Percentiles rank a stretch among this genome's conserved stretches.
phyloP scores from a whole-genome alignment of 2,888 invertebrate genomes.

The Tachystola acroxantha region DNA sequence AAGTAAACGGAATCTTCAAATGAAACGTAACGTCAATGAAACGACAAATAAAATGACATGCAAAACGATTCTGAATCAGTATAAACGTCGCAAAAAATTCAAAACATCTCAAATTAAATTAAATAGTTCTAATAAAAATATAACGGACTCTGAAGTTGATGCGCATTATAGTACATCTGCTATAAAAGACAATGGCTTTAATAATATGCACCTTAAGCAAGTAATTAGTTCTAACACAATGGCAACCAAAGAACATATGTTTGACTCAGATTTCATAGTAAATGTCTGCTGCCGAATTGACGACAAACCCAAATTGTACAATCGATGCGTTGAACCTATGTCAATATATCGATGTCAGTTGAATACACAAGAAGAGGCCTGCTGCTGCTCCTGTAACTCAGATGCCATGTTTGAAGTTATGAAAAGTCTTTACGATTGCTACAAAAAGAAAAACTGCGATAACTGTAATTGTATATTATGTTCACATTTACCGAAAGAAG shows the following conservation, averaged over 20 bases:
- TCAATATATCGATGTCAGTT: constrained; percentile 24
- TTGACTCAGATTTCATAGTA: constrained; percentile 17
- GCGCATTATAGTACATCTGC: constrained; percentile 10
- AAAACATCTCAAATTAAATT: constrained; percentile 13
- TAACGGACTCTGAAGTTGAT: neutral
- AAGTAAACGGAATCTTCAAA: neutral
- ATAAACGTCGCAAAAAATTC: constrained; percentile 16
- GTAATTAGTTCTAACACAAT: neutral
- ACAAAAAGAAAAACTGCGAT: constrained; percentile 11
- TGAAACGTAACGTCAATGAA: neutral
- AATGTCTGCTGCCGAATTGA: constrained; percentile 18
- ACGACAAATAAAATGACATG: constrained; percentile 13
- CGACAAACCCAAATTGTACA: constrained; percentile 9
- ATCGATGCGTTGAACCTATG: constrained; percentile 7
- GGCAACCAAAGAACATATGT: constrained; percentile 9
- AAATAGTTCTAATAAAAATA: neutral
- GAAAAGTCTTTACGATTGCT: constrained; percentile 15
- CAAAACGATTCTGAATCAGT: constrained; percentile 14
- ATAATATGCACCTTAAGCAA: neutral
- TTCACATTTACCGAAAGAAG: constrained; percentile 6
- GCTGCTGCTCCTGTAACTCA: constrained; percentile 21
- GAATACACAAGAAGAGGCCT: constrained; percentile 21
- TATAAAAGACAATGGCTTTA: neutral
- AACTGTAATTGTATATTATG: constrained; percentile 8
- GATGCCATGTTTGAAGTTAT: constrained; percentile 15